phyloP scores from a whole-genome alignment of 30 jellyfish, hydroid and myxozoan genomes.

The Hydractinia echinata region DNA sequence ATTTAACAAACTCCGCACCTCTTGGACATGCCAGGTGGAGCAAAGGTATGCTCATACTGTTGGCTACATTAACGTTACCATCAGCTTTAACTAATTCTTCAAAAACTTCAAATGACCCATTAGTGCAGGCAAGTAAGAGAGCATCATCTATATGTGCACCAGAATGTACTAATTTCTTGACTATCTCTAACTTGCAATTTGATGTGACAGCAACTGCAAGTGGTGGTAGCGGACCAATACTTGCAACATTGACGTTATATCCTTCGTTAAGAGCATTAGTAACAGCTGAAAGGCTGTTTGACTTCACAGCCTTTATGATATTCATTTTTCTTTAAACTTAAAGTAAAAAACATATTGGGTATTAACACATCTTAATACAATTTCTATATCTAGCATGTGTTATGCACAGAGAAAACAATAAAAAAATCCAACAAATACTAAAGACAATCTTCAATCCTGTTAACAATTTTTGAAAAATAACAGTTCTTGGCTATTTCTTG shows the following conservation, averaged over 20 bases:
- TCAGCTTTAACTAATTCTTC: slow-evolving; percentile 2
- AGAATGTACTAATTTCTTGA: not conserved
- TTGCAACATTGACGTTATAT: not conserved
- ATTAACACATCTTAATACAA: too few relatives aligned
- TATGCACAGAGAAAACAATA: too few relatives aligned
- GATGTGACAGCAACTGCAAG: not conserved
- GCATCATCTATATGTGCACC: slow-evolving; percentile 18
- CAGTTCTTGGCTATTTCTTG: too few relatives aligned
- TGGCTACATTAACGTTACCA: not conserved
- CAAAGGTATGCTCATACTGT: not conserved
- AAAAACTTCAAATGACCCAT: not conserved
- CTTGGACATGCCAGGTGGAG: slow-evolving; percentile 17
- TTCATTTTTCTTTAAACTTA: not conserved
- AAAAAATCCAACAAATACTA: too few relatives aligned
- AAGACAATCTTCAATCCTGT: too few relatives aligned
- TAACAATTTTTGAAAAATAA: too few relatives aligned
- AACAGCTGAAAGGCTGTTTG: not conserved
- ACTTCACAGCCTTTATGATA: not conserved
- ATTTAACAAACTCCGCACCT: not conserved
- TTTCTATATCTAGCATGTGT: too few relatives aligned
- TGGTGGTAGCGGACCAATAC: slow-evolving; percentile 7
- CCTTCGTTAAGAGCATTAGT: slow-evolving; percentile 7
- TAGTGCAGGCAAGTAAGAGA: not conserved
- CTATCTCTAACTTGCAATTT: not conserved
- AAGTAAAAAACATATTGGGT: too few relatives aligned